These are phyloP conservation scores for Mus musculus DNA, from an alignment of 2,113 vertebrate genomes.

Conservation along the genomic window DNA sequence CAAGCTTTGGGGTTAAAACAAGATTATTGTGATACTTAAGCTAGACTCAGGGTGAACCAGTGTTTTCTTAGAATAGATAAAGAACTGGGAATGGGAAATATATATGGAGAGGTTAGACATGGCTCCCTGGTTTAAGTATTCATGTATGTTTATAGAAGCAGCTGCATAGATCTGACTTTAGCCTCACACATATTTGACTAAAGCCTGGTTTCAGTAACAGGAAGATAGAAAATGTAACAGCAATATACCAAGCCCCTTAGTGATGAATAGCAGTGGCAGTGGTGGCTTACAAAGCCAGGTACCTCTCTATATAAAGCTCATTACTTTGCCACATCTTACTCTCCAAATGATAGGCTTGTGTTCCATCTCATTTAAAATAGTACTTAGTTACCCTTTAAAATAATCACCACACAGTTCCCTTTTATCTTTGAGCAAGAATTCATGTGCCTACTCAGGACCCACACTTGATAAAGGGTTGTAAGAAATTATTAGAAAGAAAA, in stretches of 20 bases:
- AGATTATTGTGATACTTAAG: background rate
- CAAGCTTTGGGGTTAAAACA: background rate
- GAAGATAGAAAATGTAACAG: background rate
- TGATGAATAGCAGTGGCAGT: rapidly evolving
- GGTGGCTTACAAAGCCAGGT: rapidly evolving
- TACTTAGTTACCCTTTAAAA: background rate
- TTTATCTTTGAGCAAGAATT: background rate
- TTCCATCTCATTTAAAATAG: background rate
- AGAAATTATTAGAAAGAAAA: background rate
- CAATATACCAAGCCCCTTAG: background rate
- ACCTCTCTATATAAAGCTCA: background rate
- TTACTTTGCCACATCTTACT: background rate
- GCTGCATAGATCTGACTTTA: background rate
- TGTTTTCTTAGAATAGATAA: background rate
- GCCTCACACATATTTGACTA: background rate
- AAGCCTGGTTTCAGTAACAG: background rate
- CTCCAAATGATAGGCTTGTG: background rate
- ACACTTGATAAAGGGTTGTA: background rate
- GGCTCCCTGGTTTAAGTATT: background rate
- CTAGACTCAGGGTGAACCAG: background rate
- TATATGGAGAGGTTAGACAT: background rate
- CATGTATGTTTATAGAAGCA: background rate
- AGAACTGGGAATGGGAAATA: background rate
- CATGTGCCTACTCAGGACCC: background rate
- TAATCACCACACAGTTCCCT: background rate